A percentile compares a stretch with the other conserved stretches of the same genome.
Evolutionary conservation across 2,113 vertebrate species (phyloP).

Genomic region (Collichthys lucidus): DNA sequence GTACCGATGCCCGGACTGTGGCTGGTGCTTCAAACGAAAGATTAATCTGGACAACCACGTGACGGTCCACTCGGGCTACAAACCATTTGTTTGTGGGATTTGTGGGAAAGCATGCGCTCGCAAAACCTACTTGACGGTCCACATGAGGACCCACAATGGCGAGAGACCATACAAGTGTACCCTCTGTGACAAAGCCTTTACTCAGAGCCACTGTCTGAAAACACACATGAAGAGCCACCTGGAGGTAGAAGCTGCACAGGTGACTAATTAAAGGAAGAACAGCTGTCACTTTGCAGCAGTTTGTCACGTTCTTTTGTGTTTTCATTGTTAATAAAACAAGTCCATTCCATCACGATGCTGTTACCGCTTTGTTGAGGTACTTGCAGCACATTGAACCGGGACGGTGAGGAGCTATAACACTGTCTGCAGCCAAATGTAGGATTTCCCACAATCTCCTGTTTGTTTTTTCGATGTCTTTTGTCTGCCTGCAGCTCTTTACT

Average conservation of each 20-base stretch:
- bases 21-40: constrained; percentile 70
- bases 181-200: constrained; percentile 69
- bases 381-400: no score
- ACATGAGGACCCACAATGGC: constrained; percentile 76
- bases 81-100: constrained; percentile 57
- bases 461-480: no score
- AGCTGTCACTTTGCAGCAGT: no score
- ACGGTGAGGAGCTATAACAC: no score
- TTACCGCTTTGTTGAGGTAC: no score
- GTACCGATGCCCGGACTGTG: constrained; percentile 65
- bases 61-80: constrained; percentile 58
- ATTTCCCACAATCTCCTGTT: no score
- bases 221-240: constrained; percentile 70
- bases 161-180: constrained; percentile 71
- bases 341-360: no score
- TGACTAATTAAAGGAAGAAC: no score
- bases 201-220: constrained; percentile 76
- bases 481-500: no score
- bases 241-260: not conserved
- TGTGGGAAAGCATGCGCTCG: constrained; percentile 73
- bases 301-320: no score
- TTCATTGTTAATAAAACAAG: no score
- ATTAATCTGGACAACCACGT: constrained; percentile 62
- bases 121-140: constrained; percentile 60
- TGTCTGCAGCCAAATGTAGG: no score